Evolutionary conservation across 1,140 invertebrate species (phyloP).

Genomic region (Dryas iulia): DNA sequence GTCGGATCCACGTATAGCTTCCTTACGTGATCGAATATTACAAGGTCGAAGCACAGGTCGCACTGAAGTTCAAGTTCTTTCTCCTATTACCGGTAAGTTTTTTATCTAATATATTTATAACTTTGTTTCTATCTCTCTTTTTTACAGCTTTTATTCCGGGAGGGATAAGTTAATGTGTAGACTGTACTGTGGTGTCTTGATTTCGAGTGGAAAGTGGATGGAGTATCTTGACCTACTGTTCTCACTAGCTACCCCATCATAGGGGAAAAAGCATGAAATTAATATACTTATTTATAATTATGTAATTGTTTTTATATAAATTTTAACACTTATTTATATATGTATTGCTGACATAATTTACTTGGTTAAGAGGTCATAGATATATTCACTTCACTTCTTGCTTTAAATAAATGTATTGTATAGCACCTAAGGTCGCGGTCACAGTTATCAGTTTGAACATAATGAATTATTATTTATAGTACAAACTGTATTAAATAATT

Average conservation of each 20-base stretch:
- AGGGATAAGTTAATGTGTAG: too few species aligned
- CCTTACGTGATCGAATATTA: conserved; percentile 89
- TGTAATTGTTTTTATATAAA: too few species aligned
- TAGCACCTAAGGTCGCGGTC: not conserved
- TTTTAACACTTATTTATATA: not conserved
- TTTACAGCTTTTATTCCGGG: too few species aligned
- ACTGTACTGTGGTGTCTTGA: too few species aligned
- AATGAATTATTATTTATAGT: not conserved
- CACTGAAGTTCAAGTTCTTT: conserved; percentile 96
- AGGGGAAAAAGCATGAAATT: too few species aligned
- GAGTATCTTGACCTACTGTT: too few species aligned
- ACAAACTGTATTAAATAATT: not conserved
- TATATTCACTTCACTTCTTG: not conserved
- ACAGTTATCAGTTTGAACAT: not conserved
- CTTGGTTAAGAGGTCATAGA: not conserved
- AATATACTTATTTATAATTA: too few species aligned
- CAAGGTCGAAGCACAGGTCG: conserved; percentile 93
- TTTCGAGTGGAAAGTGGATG: too few species aligned
- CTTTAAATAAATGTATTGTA: not conserved
- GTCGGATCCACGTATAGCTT: conserved; percentile 93
- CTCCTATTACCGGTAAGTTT: conserved; percentile 87
- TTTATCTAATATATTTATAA: not conserved
- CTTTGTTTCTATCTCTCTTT: too few species aligned
- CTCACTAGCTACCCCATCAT: too few species aligned
- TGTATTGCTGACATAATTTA: not conserved